phyloP scores from a whole-genome alignment of 2,797 vertebrate species.

The Ptychadena robeensis region DNA sequence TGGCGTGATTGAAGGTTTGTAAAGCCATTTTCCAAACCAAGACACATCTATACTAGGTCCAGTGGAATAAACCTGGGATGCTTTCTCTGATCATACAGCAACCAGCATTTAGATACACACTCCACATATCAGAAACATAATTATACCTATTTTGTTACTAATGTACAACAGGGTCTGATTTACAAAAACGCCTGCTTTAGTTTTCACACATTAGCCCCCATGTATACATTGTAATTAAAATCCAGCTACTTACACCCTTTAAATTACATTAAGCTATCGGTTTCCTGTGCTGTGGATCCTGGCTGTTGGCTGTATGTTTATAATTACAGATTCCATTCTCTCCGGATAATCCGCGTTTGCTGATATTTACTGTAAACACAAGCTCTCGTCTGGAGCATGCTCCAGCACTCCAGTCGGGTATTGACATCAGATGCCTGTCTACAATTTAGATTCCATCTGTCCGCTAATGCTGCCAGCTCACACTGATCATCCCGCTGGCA shows the following conservation, averaged over 20 bases:
- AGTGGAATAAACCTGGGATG: not conserved
- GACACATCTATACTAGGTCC: not conserved
- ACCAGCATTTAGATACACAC: not conserved
- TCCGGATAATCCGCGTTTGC: constrained; percentile 22
- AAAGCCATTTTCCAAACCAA: not conserved
- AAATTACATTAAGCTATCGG: not conserved
- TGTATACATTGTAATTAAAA: not conserved
- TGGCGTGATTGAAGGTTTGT: not conserved
- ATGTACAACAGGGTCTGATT: not conserved
- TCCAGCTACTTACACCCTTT: not conserved
- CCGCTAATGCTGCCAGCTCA: constrained; percentile 37
- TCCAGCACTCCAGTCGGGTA: constrained; percentile 26
- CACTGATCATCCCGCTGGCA: constrained; percentile 24
- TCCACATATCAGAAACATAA: not conserved
- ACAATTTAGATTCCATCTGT: constrained; percentile 55
- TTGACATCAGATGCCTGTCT: constrained; percentile 46
- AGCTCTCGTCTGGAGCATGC: not conserved
- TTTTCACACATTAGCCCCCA: not conserved
- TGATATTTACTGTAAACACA: constrained; percentile 45
- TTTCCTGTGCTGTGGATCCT: not conserved
- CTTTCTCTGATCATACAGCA: not conserved
- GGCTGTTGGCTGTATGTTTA: not conserved
- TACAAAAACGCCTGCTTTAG: not conserved
- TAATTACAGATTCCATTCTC: not conserved
- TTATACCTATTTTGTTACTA: not conserved